phyloP scores from a whole-genome alignment of 2,113 vertebrate species.

The Lampris megalopsis region DNA sequence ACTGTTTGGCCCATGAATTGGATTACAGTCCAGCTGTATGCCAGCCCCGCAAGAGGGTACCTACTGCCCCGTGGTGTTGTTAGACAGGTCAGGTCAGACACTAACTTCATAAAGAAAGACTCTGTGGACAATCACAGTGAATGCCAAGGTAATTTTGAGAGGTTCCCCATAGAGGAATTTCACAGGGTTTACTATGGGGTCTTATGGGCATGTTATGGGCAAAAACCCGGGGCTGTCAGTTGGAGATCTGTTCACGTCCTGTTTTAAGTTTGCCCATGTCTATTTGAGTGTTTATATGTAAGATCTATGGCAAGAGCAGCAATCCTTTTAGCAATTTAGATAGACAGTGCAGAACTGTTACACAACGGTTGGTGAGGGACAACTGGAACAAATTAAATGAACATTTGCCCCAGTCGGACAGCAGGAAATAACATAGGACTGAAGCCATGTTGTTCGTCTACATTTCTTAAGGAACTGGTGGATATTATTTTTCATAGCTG shows the following conservation, averaged over 20 bases:
- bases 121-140: conserved; percentile 33
- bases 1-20: conserved; percentile 55
- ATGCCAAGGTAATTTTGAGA: conserved; percentile 19
- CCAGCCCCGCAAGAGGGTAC: conserved; percentile 37
- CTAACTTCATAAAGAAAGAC: conserved; percentile 32
- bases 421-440: conserved; percentile 1
- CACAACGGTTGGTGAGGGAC: conserved; percentile 4
- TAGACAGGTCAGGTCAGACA: conserved; percentile 23
- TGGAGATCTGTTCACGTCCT: conserved; percentile 11
- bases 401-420: not conserved
- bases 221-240: conserved; percentile 44
- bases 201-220: conserved; percentile 20
- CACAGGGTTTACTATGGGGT: not conserved
- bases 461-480: not conserved
- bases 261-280: not conserved
- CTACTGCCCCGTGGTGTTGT: conserved; percentile 38
- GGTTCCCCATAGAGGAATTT: conserved; percentile 37
- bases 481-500: conserved; percentile 1
- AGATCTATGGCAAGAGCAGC: not conserved
- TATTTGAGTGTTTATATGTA: conserved; percentile 5
- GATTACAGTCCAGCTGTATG: conserved; percentile 63
- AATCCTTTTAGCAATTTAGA: too few species aligned
- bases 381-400: conserved; percentile 8
- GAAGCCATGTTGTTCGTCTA: not conserved
- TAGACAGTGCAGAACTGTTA: conserved; percentile 8